Conservation (phyloP, 2,888 invertebrate species). For the Trimorus sp. region DNA sequence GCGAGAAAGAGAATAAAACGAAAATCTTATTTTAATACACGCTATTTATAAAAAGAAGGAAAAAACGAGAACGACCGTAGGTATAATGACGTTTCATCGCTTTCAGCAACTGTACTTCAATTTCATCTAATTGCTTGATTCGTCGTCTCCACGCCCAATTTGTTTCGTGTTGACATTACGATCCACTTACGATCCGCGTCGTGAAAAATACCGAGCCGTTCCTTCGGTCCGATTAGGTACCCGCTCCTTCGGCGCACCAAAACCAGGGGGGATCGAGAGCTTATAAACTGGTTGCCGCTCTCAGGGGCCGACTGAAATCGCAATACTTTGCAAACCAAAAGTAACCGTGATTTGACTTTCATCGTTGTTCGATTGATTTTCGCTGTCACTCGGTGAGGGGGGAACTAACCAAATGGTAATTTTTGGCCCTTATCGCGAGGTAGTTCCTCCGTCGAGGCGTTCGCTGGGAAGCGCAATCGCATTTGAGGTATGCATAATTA, state of each 20-base stretch:
- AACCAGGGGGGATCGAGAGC: too few species aligned
- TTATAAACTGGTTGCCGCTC: not conserved
- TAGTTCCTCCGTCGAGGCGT: too few species aligned
- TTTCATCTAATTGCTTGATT: not conserved
- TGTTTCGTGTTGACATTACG: not conserved
- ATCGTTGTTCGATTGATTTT: too few species aligned
- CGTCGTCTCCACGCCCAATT: not conserved
- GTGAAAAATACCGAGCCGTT: constrained; percentile 3
- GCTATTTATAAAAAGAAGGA: constrained; percentile 33
- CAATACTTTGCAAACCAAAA: too few species aligned
- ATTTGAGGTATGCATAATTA: too few species aligned
- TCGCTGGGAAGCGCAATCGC: too few species aligned
- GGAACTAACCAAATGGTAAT: too few species aligned
- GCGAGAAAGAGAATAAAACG: constrained; percentile 3
- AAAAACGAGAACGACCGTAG: constrained; percentile 9
- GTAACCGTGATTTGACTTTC: too few species aligned
- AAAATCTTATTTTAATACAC: constrained; percentile 42
- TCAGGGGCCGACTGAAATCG: not conserved
- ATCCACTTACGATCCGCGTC: not conserved
- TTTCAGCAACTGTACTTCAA: not conserved
- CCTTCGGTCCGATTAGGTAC: constrained; percentile 6
- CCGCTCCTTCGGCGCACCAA: not conserved
- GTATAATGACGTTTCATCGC: constrained; percentile 27
- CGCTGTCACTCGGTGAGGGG: too few species aligned
- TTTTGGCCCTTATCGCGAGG: too few species aligned